These are phyloP conservation scores for Lingula anatina DNA, from an alignment of 2,888 invertebrate species.

Conservation along the genomic window DNA sequence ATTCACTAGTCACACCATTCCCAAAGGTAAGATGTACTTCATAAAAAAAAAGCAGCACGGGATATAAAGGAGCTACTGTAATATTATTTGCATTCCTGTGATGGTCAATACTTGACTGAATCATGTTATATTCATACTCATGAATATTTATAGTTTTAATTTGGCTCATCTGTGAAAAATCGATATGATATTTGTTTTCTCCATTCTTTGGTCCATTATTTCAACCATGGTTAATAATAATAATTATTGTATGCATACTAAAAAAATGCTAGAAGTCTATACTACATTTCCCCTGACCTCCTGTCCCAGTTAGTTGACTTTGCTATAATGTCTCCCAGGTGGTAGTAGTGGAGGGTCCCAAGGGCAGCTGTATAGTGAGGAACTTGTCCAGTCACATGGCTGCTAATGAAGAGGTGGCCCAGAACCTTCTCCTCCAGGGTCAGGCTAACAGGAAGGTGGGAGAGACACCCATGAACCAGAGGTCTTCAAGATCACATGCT, in stretches of 20 bases:
- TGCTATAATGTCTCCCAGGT: constrained; percentile 33
- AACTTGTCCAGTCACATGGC: constrained; percentile 41
- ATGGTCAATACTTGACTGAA: not conserved
- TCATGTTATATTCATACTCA: not conserved
- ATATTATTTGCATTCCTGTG: too few relatives aligned
- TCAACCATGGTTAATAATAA: too few relatives aligned
- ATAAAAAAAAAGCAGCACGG: too few relatives aligned
- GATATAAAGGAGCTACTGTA: too few relatives aligned
- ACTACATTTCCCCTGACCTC: not conserved
- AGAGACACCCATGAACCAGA: constrained; percentile 43
- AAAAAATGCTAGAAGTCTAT: not conserved
- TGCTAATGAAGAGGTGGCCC: constrained; percentile 43
- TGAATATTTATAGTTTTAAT: not conserved
- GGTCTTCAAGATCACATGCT: constrained; percentile 47
- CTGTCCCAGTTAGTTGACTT: too few relatives aligned
- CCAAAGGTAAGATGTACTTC: constrained; percentile 29
- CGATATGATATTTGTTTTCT: too few relatives aligned
- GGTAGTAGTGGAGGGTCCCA: constrained; percentile 35
- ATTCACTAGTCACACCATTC: constrained; percentile 34
- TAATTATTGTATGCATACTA: not conserved
- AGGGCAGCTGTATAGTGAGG: constrained; percentile 32
- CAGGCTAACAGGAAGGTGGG: constrained; percentile 43
- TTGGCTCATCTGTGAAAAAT: not conserved
- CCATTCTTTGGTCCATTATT: too few relatives aligned
- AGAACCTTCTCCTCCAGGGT: constrained; percentile 38